A percentile compares a stretch with the other conserved stretches of the same genome.
Conservation (phyloP, 1,140 invertebrate species). For the Rhyacophila brunnea region DNA sequence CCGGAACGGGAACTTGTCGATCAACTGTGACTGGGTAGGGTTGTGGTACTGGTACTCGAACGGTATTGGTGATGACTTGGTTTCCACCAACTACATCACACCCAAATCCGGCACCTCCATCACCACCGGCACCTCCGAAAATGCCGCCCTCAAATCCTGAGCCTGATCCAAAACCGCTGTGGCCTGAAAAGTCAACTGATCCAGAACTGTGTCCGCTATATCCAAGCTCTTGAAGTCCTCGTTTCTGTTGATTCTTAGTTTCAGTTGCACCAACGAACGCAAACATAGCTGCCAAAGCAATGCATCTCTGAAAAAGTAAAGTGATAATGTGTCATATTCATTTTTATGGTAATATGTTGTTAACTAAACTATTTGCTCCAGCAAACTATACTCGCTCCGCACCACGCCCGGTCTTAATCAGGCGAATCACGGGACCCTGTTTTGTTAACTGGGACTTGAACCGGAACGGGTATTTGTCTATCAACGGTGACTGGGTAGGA, state of each 20-base stretch:
- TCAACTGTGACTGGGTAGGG: constrained; percentile 28
- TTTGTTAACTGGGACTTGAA: constrained; percentile 28
- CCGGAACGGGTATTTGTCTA: constrained; percentile 10
- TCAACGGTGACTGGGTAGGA: constrained; percentile 28
- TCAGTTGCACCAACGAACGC: constrained; percentile 10
- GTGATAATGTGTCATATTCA: no score
- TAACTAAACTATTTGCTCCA: no score
- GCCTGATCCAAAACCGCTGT: background rate
- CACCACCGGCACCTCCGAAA: background rate
- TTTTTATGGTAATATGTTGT: no score
- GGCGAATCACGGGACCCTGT: no score
- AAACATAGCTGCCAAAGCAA: no score
- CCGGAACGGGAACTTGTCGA: constrained; percentile 10
- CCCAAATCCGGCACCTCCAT: background rate
- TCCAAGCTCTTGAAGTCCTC: constrained; percentile 40
- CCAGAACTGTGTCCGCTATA: constrained; percentile 34
- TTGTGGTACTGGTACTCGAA: constrained; percentile 21
- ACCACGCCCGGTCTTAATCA: no score
- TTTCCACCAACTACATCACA: constrained; percentile 25
- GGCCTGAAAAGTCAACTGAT: background rate
- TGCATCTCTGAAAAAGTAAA: no score
- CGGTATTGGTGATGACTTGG: constrained; percentile 32
- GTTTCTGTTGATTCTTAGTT: constrained; percentile 40
- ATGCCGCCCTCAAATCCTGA: background rate
- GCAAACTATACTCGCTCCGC: no score